Conservation (phyloP, 2,113 vertebrate species). For the Grantiella picta region DNA sequence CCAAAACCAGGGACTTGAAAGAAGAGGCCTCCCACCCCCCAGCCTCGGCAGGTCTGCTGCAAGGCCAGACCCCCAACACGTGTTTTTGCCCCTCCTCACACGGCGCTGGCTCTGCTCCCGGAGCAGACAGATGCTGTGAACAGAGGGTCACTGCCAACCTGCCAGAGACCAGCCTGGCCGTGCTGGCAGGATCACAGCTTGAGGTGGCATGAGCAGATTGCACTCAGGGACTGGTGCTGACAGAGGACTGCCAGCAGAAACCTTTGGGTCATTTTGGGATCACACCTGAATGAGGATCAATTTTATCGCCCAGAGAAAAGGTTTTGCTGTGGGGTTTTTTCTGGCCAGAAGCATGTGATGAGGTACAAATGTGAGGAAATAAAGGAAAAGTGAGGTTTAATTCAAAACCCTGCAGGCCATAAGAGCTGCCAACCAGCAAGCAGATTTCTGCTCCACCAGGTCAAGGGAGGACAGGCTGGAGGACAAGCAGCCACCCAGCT, state of each 20-base stretch:
- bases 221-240: neutral
- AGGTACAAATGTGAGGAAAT: neutral
- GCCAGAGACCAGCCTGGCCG: neutral
- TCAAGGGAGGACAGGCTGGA: neutral
- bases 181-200: neutral
- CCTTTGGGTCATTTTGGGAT: neutral
- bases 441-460: neutral
- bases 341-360: neutral
- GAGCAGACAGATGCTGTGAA: neutral
- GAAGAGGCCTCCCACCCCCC: neutral
- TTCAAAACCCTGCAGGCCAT: fast-evolving
- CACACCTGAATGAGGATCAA: neutral
- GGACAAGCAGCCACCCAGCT: neutral
- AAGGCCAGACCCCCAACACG: neutral
- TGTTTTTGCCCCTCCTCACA: fast-evolving
- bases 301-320: neutral
- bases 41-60: fast-evolving
- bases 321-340: neutral
- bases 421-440: neutral
- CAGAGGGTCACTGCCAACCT: neutral
- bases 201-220: neutral
- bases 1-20: neutral
- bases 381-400: neutral
- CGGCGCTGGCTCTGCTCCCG: neutral
- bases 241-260: neutral